Evolutionary conservation across 2,888 invertebrate species (phyloP).

Genomic region (Mylabris sibirica): DNA sequence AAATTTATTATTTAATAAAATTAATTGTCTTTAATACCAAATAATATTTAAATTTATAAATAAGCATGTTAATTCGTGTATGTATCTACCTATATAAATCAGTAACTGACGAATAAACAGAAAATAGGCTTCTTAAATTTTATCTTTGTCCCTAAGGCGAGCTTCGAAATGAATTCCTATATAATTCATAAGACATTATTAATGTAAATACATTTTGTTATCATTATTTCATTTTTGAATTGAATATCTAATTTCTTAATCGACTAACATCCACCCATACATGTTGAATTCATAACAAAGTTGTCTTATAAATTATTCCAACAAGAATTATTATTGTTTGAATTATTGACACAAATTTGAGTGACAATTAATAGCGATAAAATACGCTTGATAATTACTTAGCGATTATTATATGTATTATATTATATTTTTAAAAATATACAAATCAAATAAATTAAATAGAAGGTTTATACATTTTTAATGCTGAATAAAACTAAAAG

Average conservation of each 20-base stretch:
- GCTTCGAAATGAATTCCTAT: background rate
- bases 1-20: background rate
- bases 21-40: background rate
- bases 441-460: background rate
- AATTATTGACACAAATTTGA: background rate
- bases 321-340: background rate
- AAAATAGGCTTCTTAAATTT: constrained; percentile 1
- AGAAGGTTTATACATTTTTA: background rate
- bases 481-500: background rate
- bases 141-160: background rate
- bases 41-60: background rate
- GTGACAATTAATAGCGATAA: background rate
- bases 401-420: background rate
- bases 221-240: background rate
- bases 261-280: background rate
- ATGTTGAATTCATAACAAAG: too few species aligned
- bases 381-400: background rate
- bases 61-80: background rate
- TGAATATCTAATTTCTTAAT: background rate
- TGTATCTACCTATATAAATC: background rate
- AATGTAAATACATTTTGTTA: background rate
- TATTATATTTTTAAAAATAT: background rate
- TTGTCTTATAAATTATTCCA: background rate
- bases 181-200: background rate
- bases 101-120: background rate